phyloP scores from a whole-genome alignment of 2,113 vertebrate species.

The Crotalus tigris region DNA sequence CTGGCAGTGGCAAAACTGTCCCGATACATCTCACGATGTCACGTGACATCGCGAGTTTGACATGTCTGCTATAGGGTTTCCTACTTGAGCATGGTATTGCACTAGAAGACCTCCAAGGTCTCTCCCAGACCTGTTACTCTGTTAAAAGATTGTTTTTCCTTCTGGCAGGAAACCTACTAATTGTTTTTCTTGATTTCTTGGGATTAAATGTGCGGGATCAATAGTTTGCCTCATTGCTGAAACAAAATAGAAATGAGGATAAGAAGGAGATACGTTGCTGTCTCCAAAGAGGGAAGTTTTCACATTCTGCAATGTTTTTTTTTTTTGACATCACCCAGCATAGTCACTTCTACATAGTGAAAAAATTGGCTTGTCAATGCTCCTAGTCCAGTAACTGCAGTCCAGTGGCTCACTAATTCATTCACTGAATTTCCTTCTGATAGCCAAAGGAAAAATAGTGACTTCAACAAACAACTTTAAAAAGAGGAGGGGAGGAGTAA shows the following conservation, averaged over 20 bases:
- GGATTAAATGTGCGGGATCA: background rate
- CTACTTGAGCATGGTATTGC: too few species aligned
- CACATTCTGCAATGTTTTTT: background rate
- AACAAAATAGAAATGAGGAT: background rate
- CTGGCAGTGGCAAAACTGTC: too few species aligned
- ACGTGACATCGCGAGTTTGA: too few species aligned
- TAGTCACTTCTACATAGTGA: background rate
- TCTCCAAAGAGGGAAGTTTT: background rate
- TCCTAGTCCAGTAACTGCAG: background rate
- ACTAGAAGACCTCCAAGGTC: too few species aligned
- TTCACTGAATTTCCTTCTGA: background rate
- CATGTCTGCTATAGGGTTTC: too few species aligned
- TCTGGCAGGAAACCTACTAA: background rate
- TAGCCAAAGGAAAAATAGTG: background rate
- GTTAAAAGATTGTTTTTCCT: background rate
- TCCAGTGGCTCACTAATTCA: background rate
- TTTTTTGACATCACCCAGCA: background rate
- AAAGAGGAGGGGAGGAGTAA: background rate
- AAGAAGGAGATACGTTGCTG: background rate
- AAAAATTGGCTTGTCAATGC: background rate
- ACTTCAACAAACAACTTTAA: background rate
- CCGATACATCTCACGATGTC: fast-evolving
- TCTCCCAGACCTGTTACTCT: too few species aligned
- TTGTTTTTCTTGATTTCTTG: background rate
- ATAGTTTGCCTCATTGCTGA: background rate